Base-by-base conservation (phyloP, 1,140 invertebrate species). In the Nymphalis io region DNA sequence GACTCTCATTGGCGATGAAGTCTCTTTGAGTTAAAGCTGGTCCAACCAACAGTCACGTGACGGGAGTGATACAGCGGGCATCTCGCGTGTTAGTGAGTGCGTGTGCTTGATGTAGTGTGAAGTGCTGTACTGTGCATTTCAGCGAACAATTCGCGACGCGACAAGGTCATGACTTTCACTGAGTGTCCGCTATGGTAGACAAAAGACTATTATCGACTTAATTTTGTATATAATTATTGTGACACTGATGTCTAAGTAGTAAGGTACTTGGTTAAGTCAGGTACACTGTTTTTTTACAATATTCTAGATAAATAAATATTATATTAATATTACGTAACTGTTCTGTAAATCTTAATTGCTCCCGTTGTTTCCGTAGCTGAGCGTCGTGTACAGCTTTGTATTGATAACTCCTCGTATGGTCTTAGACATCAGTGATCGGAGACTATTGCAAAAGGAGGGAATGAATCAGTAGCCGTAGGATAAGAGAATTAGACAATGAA, bases 221-320 rank as follows among this genome's bases (percentile, higher is more conserved):
- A 90, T 87, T 85, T 87, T 91, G 88, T 91, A 91, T 81, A 91
- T 91, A 91, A 80, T 89, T 87, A 83, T 79, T 81, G 64, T 91
- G 67, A 72, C 70, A 62, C 70, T 67, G 70, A 69, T 69, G 53
- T 72, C 70, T 72, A 72, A 62, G 70, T 71, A 71, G 69, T 66
- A 89, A 91, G 87, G 73, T 87, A 84, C 66, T 78, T 86, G 84
- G 78, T 73, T 87, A 88, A 88, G 83, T 79, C 80, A 66, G 79
- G 85, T 82, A 88, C 83, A 88, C 86, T 86, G 87, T 91, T 91
- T 91, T n/a, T 90, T 91, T 89, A 91, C 85, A 89, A 90, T 91
- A 90, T 88, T 80, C 73, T 91, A 91, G 82, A 78, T 88, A 87
- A 85, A 74, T 70, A 84, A 82, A 82, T 83, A 83, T 44, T 15